A percentile compares a stretch with the other conserved stretches of the same genome.
These are phyloP conservation scores for Alloplasta piceator DNA, from an alignment of 2,888 invertebrate species.

Conservation along the genomic window DNA sequence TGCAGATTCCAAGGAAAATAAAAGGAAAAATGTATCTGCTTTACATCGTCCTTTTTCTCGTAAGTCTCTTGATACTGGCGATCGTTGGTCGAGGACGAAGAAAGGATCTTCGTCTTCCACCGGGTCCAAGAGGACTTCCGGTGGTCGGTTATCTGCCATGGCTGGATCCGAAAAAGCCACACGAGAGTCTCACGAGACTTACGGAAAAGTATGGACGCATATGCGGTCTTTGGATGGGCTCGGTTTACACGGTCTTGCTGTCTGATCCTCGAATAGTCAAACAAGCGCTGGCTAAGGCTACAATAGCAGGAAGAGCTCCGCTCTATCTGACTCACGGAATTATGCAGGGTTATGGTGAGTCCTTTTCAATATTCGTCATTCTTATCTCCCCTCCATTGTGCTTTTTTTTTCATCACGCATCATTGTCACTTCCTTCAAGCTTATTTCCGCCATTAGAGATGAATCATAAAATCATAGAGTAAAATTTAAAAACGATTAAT, in stretches of 20 bases:
- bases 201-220: conserved; percentile 89
- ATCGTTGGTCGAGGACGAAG: conserved; percentile 66
- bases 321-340: conserved; percentile 93
- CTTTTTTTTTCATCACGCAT: not conserved
- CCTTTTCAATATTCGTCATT: not conserved
- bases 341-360: conserved; percentile 93
- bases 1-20: conserved; percentile 16
- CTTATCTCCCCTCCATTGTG: conserved; percentile 19
- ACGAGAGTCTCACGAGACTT: conserved; percentile 88
- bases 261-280: conserved; percentile 90
- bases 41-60: conserved; percentile 23
- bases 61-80: conserved; percentile 34
- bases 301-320: conserved; percentile 91
- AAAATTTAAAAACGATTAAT: no score
- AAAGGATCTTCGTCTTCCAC: conserved; percentile 86
- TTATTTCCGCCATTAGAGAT: not conserved
- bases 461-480: no score
- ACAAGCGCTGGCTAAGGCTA: conserved; percentile 89
- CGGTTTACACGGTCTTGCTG: conserved; percentile 90
- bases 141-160: conserved; percentile 92
- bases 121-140: conserved; percentile 92
- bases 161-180: conserved; percentile 88
- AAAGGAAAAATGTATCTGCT: conserved; percentile 19
- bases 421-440: not conserved
- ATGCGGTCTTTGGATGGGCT: conserved; percentile 90